Conservation (phyloP, 2,113 vertebrate species). For the Dolichallabes microphthalmus region DNA sequence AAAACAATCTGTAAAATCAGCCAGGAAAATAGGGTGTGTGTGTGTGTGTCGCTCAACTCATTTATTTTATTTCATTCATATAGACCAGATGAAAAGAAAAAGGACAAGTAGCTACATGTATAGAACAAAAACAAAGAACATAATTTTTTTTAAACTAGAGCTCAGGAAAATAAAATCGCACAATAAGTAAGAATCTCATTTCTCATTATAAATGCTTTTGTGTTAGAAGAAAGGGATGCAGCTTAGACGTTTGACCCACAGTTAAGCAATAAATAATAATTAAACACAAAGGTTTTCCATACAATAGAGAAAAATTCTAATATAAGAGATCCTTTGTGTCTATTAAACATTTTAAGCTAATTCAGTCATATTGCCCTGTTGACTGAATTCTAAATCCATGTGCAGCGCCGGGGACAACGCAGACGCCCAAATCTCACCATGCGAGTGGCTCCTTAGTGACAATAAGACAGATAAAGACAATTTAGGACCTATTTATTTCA, state of each 20-base stretch:
- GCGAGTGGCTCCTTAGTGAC: not conserved
- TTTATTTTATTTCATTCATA: not conserved
- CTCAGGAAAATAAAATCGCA: not conserved
- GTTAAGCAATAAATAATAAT: not conserved
- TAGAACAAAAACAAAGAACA: conserved; percentile 5
- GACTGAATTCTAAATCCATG: conserved; percentile 8
- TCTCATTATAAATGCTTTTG: not conserved
- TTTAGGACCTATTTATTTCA: not conserved
- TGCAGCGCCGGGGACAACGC: not conserved
- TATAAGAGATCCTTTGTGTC: not conserved
- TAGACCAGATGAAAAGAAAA: not conserved
- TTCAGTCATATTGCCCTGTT: conserved; percentile 2
- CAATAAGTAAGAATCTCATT: not conserved
- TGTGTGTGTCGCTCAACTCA: not conserved
- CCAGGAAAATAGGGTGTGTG: not conserved
- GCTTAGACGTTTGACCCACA: not conserved
- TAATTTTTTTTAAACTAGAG: not conserved
- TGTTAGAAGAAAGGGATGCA: not conserved
- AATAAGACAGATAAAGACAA: not conserved
- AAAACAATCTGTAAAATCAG: conserved; percentile 40
- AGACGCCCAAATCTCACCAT: not conserved
- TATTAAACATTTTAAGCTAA: not conserved
- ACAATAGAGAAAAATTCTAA: not conserved
- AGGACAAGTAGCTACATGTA: not conserved
- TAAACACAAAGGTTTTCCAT: not conserved